Evolutionary conservation across 2,888 invertebrate species (phyloP), one percentile per base, ranked within the genome.

Genomic region (Plebejus argus): DNA sequence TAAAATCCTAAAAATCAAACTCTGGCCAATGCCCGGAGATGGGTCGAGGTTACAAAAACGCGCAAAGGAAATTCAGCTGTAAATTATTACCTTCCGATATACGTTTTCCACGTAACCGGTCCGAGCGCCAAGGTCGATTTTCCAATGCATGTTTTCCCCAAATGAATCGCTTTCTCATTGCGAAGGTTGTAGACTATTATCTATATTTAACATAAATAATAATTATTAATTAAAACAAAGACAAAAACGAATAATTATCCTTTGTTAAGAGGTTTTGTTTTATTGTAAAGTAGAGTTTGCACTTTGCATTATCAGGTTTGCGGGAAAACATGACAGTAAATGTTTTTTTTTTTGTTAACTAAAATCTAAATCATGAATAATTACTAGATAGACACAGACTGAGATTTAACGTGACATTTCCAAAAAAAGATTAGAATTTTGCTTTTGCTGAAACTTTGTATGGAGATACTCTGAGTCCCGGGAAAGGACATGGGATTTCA

Each of bases 71-170:
- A 78, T 81, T 82, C 77, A 81, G 78, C 82, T 78, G 79, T 82
- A 81, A 81, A 83, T 85, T 84, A 81, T 84, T 84, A 83, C 79
- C 83, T 88, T 88, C 88, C 88, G 88, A 88, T 86, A 84, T 79
- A 81, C 84, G 85, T 85, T 85, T 89, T 87, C 87, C 88, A 84
- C 79, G 78, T 80, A 76, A 80, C 79, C 80, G 81, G 80, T 79
- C 74, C 74, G 74, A 76, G 74, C 81, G 76, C 70, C 83, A 83
- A 82, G 84, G 84, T 81, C 81, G 83, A 82, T 83, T 85, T 84
- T 85, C 84, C 83, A 83, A 83, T 81, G 82, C 78, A 76, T 82
- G 84, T 83, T 84, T 82, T 79, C 83, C 82, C 78, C 76, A 81
- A 82, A 82, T 82, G 84, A 83, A 84, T 85, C 83, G 81, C 82